Conservation (phyloP, 2,888 invertebrate genomes). For the Icerya purchasi region DNA sequence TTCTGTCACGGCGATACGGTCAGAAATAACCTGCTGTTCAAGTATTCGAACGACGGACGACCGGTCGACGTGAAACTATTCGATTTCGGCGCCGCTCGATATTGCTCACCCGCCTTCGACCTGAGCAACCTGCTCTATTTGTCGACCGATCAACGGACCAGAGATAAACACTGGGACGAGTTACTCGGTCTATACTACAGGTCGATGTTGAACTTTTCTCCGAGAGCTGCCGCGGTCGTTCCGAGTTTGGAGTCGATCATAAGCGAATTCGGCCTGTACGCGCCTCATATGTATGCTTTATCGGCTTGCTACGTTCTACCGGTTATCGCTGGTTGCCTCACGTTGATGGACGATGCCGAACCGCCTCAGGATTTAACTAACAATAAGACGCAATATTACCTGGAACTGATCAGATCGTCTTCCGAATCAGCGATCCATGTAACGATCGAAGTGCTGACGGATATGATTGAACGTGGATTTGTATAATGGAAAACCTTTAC, state of each 20-base stretch:
- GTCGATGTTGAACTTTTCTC: background rate
- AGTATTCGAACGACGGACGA: background rate
- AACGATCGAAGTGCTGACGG: too few species aligned
- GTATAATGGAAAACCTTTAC: too few species aligned
- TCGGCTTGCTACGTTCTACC: background rate
- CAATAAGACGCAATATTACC: too few species aligned
- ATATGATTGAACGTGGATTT: too few species aligned
- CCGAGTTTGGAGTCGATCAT: background rate
- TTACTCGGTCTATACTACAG: conserved; percentile 4
- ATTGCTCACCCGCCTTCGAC: background rate
- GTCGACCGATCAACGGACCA: conserved; percentile 1
- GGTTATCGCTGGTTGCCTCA: too few species aligned
- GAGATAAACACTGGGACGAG: background rate
- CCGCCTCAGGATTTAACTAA: too few species aligned
- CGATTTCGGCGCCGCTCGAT: background rate
- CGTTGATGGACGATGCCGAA: too few species aligned
- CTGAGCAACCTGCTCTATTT: conserved; percentile 1
- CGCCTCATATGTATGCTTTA: background rate
- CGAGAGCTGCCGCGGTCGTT: background rate
- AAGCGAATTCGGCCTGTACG: background rate
- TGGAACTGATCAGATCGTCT: too few species aligned
- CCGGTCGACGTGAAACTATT: background rate
- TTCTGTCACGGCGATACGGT: conserved; percentile 6
- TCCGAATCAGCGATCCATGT: too few species aligned
- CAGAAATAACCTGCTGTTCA: conserved; percentile 6